Percentiles rank a stretch among this genome's conserved stretches.
Conservation (phyloP, 2,888 invertebrate genomes). For the Hemithea aestivaria region DNA sequence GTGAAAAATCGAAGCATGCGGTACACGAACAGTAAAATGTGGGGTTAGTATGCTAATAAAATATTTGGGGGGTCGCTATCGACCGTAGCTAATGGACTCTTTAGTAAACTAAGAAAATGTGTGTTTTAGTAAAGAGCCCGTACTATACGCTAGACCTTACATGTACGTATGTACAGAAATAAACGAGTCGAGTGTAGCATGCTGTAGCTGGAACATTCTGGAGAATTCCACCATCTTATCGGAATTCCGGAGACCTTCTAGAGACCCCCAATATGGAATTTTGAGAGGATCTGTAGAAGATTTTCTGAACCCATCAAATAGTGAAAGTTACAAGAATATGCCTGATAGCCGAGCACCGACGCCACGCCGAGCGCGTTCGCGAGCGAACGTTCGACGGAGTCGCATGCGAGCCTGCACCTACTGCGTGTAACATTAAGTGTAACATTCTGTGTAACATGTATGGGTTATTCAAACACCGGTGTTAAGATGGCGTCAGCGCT, state of each 20-base stretch:
- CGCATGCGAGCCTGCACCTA: constrained; percentile 8
- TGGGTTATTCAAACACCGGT: constrained; percentile 15
- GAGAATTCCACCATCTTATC: constrained; percentile 22
- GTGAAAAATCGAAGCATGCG: constrained; percentile 61
- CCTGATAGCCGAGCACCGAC: constrained; percentile 30
- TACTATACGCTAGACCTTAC: constrained; percentile 35
- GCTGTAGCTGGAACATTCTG: constrained; percentile 27
- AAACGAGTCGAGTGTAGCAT: constrained; percentile 49
- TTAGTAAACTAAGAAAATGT: constrained; percentile 12
- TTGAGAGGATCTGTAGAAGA: no score
- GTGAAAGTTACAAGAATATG: background rate
- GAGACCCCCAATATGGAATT: no score
- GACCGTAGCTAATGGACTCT: constrained; percentile 32
- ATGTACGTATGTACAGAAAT: constrained; percentile 51
- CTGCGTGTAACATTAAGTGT: background rate
- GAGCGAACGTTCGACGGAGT: background rate
- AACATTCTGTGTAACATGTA: background rate
- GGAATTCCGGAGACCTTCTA: no score
- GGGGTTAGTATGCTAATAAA: constrained; percentile 50
- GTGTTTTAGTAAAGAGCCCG: constrained; percentile 18
- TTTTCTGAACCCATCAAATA: no score
- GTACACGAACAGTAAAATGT: constrained; percentile 48
- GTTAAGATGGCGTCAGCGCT: constrained; percentile 22
- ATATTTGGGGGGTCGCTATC: constrained; percentile 62
- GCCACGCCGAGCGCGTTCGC: constrained; percentile 20